Base-by-base conservation (phyloP, 2,797 vertebrate genomes). In the Varecia variegata region DNA sequence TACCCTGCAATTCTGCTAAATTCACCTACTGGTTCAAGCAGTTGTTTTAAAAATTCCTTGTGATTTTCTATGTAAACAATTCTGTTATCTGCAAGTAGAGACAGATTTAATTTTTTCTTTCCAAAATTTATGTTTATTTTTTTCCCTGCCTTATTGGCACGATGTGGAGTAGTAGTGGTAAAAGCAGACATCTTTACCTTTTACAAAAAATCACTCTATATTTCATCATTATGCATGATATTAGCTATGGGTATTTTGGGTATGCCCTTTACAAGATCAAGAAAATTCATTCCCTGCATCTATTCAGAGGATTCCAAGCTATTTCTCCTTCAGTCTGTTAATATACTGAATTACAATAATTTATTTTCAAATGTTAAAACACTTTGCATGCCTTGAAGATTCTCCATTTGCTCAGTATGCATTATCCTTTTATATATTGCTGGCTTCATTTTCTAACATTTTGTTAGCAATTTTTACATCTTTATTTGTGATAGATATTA, bases 301-400 rank as follows among this genome's bases (percentile, higher is more conserved):
- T 45, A 14, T 90, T 87, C 25, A 80, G 65, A 94, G 32, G 21
- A 90, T 79, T 89, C 12, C 13, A 86, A 74, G n/a, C 27, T 94
- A 93, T 95, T 76, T 94, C 54, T 88, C 15, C 30, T 90, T 90
- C 21, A 90, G 58, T 80, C 58, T 95, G 25, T 70, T 93, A 92
- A 92, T 77, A 47, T 25, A 92, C 32, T 88, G 56, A 97, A 94
- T 91, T 83, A 94, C 4, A 93, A 95, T 90, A 85, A 95, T 77
- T 94, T 83, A 94, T 85, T 95, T 97, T 96, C 83, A 97, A 95
- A 88, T 88, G 54, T 87, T 94, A 96, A 96, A 88, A 77, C 43
- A 90, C n/a, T 47, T 89, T 81, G 10, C 18, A 93, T 71, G 82
- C 12, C 67, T 94, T 97, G 18, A 81, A 93, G 65, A 94, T 90